Conservation (phyloP, 2,797 vertebrate genomes). For the Hozukius guyotensis region DNA sequence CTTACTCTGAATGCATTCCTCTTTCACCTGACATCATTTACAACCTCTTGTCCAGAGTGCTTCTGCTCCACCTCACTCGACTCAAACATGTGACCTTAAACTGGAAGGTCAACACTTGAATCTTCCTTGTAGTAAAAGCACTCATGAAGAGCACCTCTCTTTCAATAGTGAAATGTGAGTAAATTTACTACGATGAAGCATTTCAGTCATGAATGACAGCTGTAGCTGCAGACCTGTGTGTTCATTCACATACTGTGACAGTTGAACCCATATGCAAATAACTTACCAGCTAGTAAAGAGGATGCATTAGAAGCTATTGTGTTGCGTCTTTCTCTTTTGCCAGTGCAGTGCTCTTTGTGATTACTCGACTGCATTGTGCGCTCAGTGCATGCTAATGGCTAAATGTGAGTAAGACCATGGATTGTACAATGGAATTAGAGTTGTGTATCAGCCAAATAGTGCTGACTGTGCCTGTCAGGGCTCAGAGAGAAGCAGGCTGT, state of each 20-base stretch:
- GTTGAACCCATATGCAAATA: neutral
- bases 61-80: neutral
- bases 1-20: neutral
- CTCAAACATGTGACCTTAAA: neutral
- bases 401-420: conserved; percentile 49
- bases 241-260: neutral
- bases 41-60: neutral
- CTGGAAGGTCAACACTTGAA: neutral
- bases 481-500: conserved; percentile 31
- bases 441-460: conserved; percentile 21
- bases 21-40: neutral
- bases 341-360: conserved; percentile 6
- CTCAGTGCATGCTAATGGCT: conserved; percentile 37
- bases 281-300: neutral
- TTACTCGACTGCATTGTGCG: conserved; percentile 11
- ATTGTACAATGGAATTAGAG: conserved; percentile 42
- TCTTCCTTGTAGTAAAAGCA: neutral
- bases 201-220: neutral
- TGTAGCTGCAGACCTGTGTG: neutral
- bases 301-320: neutral
- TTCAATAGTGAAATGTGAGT: neutral
- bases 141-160: neutral
- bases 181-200: neutral
- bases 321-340: neutral
- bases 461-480: conserved; percentile 33